Evolutionary conservation across 2,888 invertebrate species (phyloP), one percentile per base, ranked within the genome.

Genomic region (Agriopis aurantiaria): DNA sequence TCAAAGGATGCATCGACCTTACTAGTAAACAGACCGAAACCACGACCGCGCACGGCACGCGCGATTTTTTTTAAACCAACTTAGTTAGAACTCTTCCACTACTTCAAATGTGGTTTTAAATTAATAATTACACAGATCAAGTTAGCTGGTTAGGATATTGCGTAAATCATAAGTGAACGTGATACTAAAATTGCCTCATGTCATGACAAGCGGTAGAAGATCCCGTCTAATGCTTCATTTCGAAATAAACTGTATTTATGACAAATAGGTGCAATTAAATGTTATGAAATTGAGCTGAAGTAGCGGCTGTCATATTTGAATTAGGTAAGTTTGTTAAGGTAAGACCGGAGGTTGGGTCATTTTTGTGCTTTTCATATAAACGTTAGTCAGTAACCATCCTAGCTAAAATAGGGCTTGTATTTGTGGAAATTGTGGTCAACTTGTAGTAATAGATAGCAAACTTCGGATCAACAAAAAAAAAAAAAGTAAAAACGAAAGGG

Each of bases 1-100:
- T 74, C 53, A 81, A 85, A 90, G 89, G 89, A 89, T 88, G 80
- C 79, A 80, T 74, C 84, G 84, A 83, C 88, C 88, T 86, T 79
- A 65, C 77, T 84, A 79, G 7, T 76, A 87, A 90, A 76, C 87
- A 90, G 90, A 89, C 81, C 90, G 86, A 76, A 75, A 86, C 88
- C 55, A 57, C 57, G 65, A 65, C 75, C 73, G 75, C 63, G 73
- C 75, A 68, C 67, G 74, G 75, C 80, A 77, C 79, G 79, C 79
- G 78, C 77, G 78, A 69, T 59, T 67, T 49, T 65, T 65, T 64
- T 60, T 68, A 69, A 57, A 66, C 64, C 64, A 67, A 77, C 85
- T 82, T 82, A 8, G 62, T 43, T 74, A 73, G 83, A 84, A 46
- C 84, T 72, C 65, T 74, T 8, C 45, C 65, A 68, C 68, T 59